Conservation (phyloP, 2,888 invertebrate genomes). For the Zeuzera pyrina region DNA sequence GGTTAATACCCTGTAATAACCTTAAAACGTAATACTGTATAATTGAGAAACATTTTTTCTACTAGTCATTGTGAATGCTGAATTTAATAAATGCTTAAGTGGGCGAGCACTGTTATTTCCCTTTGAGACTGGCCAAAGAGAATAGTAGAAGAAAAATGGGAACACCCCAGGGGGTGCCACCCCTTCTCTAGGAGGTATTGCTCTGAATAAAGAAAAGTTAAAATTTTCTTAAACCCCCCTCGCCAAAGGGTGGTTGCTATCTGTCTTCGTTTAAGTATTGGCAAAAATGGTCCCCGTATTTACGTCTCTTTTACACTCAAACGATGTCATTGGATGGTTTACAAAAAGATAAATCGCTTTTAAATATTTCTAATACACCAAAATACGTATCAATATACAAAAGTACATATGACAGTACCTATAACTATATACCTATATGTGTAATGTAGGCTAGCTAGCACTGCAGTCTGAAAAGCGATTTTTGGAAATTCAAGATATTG, state of each 20-base stretch:
- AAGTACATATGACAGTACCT: too few species aligned
- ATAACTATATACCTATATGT: too few species aligned
- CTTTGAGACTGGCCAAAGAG: conserved; percentile 66
- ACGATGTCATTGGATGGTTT: conserved; percentile 53
- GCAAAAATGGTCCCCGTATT: conserved; percentile 61
- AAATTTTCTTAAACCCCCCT: conserved; percentile 65
- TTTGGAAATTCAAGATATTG: too few species aligned
- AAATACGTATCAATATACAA: too few species aligned
- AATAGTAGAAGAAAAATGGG: conserved; percentile 62
- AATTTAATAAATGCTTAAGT: conserved; percentile 68
- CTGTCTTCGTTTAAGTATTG: conserved; percentile 71
- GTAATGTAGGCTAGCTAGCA: too few species aligned
- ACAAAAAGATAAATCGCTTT: conserved; percentile 35
- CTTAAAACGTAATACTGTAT: too few species aligned
- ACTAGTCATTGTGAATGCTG: conserved; percentile 56
- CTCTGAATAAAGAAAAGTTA: conserved; percentile 71
- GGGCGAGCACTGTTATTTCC: conserved; percentile 52
- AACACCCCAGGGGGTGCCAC: conserved; percentile 21
- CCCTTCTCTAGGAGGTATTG: conserved; percentile 26
- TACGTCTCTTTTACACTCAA: conserved; percentile 35
- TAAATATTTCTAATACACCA: too few species aligned
- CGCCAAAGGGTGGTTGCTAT: conserved; percentile 40
- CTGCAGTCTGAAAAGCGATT: too few species aligned
- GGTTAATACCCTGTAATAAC: too few species aligned
- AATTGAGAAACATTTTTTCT: conserved; percentile 49